Evolutionary conservation across 2,113 vertebrate species (phyloP).

Genomic region (Lanius collurio): DNA sequence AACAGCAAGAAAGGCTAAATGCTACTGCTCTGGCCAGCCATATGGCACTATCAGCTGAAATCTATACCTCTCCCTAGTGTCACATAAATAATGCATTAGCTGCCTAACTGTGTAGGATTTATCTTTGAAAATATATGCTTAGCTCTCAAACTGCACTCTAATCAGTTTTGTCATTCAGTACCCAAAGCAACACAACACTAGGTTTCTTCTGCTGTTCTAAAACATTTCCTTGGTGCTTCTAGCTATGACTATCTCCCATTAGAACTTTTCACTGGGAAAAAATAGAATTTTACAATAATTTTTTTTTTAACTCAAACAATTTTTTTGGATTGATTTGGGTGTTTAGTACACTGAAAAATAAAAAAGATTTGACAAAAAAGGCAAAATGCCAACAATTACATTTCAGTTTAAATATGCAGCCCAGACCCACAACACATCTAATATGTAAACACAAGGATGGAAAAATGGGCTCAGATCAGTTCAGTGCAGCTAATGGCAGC

Average conservation of each 20-base stretch:
- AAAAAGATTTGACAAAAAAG: neutral
- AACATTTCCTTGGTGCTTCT: neutral
- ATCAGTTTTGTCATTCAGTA: neutral
- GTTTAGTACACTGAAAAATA: neutral
- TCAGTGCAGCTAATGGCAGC: neutral
- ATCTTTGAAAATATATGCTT: neutral
- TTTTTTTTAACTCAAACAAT: neutral
- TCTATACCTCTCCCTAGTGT: constrained; percentile 2
- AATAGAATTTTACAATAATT: neutral
- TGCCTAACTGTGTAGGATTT: neutral
- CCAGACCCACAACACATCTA: neutral
- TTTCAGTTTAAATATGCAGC: neutral
- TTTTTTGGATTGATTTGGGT: neutral
- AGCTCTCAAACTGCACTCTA: neutral
- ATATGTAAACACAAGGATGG: neutral
- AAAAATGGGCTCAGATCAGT: neutral
- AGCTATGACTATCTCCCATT: neutral
- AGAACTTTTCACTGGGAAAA: neutral
- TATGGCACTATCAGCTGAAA: constrained; percentile 27
- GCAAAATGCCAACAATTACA: neutral
- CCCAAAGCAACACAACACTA: neutral
- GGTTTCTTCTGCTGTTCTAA: neutral
- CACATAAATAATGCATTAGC: constrained; percentile 23
- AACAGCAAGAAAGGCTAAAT: neutral
- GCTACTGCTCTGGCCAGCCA: neutral